phyloP scores from a whole-genome alignment of 2,113 vertebrate genomes.

The Pelodiscus sinensis region DNA sequence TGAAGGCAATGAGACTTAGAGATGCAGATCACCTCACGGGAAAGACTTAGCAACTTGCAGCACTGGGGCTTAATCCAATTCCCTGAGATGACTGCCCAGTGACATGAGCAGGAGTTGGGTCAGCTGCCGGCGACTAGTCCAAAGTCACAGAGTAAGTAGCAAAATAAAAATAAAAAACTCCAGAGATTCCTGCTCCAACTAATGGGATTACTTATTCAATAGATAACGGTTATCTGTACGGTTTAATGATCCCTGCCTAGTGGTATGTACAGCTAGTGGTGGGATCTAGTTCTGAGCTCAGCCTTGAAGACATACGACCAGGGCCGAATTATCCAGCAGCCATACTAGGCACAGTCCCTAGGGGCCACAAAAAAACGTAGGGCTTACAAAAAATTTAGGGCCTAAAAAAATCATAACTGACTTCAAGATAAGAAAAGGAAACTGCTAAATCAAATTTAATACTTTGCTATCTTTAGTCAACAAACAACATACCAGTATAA shows the following conservation, averaged over 20 bases:
- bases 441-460: too few species aligned
- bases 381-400: too few species aligned
- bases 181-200: neutral
- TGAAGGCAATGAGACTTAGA: neutral
- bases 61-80: neutral
- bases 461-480: too few species aligned
- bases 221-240: neutral
- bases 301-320: neutral
- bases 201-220: neutral
- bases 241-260: too few species aligned
- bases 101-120: neutral
- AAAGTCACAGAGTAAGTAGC: neutral
- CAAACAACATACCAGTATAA: too few species aligned
- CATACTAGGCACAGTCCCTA: too few species aligned
- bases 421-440: too few species aligned
- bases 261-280: neutral
- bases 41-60: neutral
- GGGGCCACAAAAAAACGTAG: too few species aligned
- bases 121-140: neutral
- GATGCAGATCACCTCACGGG: neutral
- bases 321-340: too few species aligned
- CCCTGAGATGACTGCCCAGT: neutral
- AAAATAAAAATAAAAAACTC: neutral
- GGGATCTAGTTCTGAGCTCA: neutral
- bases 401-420: too few species aligned